phyloP scores from a whole-genome alignment of 1,140 invertebrate genomes.

The Ridgeia piscesae region DNA sequence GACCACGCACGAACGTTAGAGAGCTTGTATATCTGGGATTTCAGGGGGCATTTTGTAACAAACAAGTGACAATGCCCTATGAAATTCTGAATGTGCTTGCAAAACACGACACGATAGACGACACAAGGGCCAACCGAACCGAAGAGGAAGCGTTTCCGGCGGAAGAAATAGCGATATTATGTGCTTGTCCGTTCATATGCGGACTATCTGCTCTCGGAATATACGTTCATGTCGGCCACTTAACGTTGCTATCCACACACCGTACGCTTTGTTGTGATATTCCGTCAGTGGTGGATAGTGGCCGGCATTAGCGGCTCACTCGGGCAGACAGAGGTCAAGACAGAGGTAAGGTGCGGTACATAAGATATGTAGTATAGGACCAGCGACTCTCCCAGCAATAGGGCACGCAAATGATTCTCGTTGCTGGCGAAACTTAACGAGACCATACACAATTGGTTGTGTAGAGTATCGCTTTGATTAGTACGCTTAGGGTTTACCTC shows the following conservation, averaged over 20 bases:
- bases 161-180: neutral
- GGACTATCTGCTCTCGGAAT: neutral
- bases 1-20: neutral
- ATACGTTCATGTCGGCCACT: neutral
- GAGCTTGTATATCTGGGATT: conserved; percentile 5
- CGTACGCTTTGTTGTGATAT: neutral
- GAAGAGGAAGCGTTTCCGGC: neutral
- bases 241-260: neutral
- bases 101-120: neutral
- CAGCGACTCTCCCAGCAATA: no score
- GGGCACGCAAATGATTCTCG: no score
- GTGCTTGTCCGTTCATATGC: neutral
- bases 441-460: no score
- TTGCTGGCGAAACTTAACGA: no score
- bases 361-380: no score
- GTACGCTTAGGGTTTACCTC: no score
- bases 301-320: neutral
- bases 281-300: neutral
- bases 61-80: conserved; percentile 5
- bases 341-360: neutral
- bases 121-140: no score
- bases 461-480: no score
- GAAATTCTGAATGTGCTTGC: neutral
- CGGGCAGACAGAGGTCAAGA: neutral
- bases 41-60: conserved; percentile 4